Conservation (phyloP, 2,888 invertebrate genomes). For the Spicauda simplicius region DNA sequence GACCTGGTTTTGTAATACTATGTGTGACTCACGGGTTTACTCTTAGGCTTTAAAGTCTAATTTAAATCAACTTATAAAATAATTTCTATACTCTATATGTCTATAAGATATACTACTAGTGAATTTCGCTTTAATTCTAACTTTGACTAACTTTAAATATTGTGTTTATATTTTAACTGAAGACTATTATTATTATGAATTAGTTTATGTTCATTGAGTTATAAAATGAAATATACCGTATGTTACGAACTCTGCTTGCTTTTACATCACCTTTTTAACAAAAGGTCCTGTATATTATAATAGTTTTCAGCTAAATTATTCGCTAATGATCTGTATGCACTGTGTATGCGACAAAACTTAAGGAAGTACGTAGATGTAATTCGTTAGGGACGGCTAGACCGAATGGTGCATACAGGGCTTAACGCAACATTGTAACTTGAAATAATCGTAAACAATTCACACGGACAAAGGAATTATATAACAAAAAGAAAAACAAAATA, state of each 20-base stretch:
- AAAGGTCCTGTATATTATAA: not conserved
- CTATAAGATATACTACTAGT: not conserved
- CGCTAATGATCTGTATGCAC: not conserved
- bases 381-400: not conserved
- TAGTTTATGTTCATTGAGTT: not conserved
- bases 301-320: not conserved
- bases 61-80: not conserved
- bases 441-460: not conserved
- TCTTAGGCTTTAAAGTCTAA: not conserved
- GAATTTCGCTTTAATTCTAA: not conserved
- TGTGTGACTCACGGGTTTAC: not conserved
- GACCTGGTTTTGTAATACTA: not conserved
- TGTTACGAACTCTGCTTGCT: not conserved
- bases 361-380: not conserved
- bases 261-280: not conserved
- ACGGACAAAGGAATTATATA: slow-evolving; percentile 8
- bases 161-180: not conserved
- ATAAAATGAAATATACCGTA: not conserved
- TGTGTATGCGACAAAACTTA: not conserved
- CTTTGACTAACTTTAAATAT: not conserved
- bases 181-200: not conserved
- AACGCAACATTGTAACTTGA: not conserved
- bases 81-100: not conserved
- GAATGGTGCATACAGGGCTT: not conserved
- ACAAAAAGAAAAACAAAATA: not conserved